Percentiles rank a stretch among this genome's conserved stretches.
Evolutionary conservation across 2,888 invertebrate genomes (phyloP).

Genomic region (Catonia carolina): DNA sequence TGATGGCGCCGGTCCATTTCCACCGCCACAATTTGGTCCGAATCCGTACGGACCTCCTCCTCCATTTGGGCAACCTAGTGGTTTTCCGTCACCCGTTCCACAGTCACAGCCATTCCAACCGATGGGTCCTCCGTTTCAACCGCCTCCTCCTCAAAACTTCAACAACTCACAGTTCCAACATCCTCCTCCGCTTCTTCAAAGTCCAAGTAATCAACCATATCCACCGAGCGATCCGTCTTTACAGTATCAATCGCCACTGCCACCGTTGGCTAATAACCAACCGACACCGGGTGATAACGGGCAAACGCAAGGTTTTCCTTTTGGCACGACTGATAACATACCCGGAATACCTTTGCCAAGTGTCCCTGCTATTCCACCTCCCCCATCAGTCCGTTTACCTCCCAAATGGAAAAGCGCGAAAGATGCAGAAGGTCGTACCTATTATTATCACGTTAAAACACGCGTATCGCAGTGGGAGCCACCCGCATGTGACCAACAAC

Average conservation of each 20-base stretch:
- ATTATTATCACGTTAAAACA: slow-evolving; percentile 83
- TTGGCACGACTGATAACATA: slow-evolving; percentile 27
- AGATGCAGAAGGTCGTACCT: slow-evolving; percentile 75
- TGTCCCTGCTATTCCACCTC: slow-evolving; percentile 25
- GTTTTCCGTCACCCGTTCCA: neutral
- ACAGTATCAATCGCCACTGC: neutral
- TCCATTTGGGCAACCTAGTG: neutral
- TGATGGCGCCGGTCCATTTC: slow-evolving; percentile 6
- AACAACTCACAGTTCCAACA: neutral
- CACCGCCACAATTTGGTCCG: slow-evolving; percentile 18
- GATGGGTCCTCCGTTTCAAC: slow-evolving; percentile 10
- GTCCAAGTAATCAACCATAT: neutral
- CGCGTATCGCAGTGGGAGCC: slow-evolving; percentile 75
- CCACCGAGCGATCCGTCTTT: neutral
- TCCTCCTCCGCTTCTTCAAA: neutral
- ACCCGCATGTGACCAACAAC: slow-evolving; percentile 38
- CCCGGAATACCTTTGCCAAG: slow-evolving; percentile 34
- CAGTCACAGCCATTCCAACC: slow-evolving; percentile 11
- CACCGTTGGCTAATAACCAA: neutral
- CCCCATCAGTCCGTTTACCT: slow-evolving; percentile 53
- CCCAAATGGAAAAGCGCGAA: slow-evolving; percentile 81
- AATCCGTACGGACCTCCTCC: slow-evolving; percentile 5
- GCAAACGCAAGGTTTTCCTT: too few relatives aligned
- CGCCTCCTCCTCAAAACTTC: slow-evolving; percentile 5
- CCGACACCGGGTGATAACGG: too few relatives aligned